These are phyloP conservation scores for Tinamus major DNA, from an alignment of 2,797 vertebrate genomes.

Conservation along the genomic window DNA sequence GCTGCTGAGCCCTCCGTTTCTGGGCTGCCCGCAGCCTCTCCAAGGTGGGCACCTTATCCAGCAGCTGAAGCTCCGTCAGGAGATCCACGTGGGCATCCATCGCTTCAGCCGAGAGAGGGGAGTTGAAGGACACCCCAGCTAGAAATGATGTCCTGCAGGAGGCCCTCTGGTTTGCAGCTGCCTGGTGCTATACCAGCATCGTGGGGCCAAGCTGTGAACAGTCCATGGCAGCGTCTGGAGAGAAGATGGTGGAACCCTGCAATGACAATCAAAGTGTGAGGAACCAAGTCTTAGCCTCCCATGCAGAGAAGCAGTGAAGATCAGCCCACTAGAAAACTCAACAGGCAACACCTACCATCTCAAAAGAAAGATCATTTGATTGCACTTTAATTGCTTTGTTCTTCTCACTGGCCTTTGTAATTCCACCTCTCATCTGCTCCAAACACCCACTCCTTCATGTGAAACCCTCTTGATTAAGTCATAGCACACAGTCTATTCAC, in stretches of 20 bases:
- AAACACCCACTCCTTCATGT: background rate
- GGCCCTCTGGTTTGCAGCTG: background rate
- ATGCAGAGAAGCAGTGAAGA: background rate
- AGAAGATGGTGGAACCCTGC: constrained; percentile 62
- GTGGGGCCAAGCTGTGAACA: background rate
- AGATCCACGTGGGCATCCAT: constrained; percentile 97
- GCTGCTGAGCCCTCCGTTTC: constrained; percentile 94
- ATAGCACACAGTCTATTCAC: accelerated
- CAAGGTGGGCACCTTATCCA: constrained; percentile 95
- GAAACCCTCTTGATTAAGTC: background rate
- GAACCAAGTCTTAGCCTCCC: background rate
- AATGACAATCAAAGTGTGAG: background rate
- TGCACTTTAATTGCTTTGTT: background rate
- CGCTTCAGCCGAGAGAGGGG: background rate
- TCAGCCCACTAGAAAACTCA: background rate
- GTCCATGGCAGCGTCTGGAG: constrained; percentile 18
- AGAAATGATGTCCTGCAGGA: background rate
- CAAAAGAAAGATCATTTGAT: background rate
- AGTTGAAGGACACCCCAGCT: background rate
- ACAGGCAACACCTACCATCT: background rate
- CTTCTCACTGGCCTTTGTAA: background rate
- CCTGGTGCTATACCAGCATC: constrained; percentile 65
- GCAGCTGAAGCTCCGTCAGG: constrained; percentile 94
- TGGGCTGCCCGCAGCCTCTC: constrained; percentile 94
- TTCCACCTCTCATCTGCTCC: background rate